Evolutionary conservation across 2,888 invertebrate genomes (phyloP).

Genomic region (Noctua comes): DNA sequence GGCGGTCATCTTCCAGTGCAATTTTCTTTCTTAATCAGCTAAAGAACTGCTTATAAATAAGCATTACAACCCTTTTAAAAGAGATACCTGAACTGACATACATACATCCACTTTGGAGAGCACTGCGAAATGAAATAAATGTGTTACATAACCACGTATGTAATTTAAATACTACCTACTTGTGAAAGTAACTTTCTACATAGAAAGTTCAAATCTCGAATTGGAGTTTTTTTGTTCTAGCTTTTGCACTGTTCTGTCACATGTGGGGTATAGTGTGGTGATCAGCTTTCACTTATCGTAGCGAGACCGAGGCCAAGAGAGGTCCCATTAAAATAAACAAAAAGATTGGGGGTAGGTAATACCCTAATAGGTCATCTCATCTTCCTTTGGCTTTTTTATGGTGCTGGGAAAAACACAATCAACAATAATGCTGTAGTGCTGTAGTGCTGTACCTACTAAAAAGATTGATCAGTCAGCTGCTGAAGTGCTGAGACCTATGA

Average conservation of each 20-base stretch:
- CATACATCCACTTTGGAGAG: not conserved
- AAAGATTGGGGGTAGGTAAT: not conserved
- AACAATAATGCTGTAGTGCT: not conserved
- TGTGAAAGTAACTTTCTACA: slow-evolving; percentile 49
- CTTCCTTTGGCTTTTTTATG: not conserved
- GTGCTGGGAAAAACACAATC: not conserved
- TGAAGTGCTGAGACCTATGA: too few relatives aligned
- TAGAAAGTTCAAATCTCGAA: slow-evolving; percentile 9
- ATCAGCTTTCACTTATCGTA: not conserved
- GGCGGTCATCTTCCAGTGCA: not conserved
- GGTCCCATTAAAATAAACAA: not conserved
- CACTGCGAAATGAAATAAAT: not conserved
- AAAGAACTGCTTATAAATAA: not conserved
- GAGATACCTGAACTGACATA: not conserved
- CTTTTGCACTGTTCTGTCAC: not conserved
- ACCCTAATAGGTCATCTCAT: too few relatives aligned
- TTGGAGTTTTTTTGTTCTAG: not conserved
- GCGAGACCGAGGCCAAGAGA: not conserved
- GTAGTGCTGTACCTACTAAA: not conserved
- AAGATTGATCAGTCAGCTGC: not conserved
- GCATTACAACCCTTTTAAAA: not conserved
- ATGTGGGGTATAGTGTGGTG: not conserved
- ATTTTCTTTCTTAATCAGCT: not conserved
- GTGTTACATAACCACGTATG: not conserved
- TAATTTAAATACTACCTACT: not conserved